Evolutionary conservation across 2,797 vertebrate species (phyloP).

Genomic region (Cirrhinus mrigala): DNA sequence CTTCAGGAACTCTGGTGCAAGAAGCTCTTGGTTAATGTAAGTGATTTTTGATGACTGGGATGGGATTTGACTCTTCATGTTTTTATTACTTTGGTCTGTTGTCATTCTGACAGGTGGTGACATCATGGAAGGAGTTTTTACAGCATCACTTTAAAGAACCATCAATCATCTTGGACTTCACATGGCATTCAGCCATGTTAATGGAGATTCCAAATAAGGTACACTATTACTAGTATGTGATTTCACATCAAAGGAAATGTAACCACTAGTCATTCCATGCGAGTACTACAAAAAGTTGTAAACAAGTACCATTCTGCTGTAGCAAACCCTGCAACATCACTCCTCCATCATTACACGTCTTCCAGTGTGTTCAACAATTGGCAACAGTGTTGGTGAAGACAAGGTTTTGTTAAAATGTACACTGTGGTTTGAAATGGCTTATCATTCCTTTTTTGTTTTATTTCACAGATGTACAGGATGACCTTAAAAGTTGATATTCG

Average conservation of each 20-base stretch:
- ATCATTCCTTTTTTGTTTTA: not conserved
- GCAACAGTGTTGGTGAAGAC: not conserved
- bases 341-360: no score
- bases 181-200: not conserved
- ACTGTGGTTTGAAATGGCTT: not conserved
- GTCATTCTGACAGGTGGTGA: conserved; percentile 5
- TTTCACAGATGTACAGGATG: not conserved
- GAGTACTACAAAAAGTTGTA: not conserved
- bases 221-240: no score
- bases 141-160: no score
- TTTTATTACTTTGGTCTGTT: not conserved
- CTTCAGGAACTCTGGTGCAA: not conserved
- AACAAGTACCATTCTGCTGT: not conserved
- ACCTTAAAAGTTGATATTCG: not conserved
- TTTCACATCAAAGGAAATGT: not conserved
- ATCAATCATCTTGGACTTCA: not conserved
- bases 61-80: not conserved
- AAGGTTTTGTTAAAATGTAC: not conserved
- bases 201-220: not conserved
- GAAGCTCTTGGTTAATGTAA: no score
- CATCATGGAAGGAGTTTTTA: not conserved
- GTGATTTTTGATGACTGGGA: not conserved
- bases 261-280: not conserved
- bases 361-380: not conserved
- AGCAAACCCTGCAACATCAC: not conserved